Conservation (phyloP, 2,888 invertebrate genomes). For the Antheraea assamensis region DNA sequence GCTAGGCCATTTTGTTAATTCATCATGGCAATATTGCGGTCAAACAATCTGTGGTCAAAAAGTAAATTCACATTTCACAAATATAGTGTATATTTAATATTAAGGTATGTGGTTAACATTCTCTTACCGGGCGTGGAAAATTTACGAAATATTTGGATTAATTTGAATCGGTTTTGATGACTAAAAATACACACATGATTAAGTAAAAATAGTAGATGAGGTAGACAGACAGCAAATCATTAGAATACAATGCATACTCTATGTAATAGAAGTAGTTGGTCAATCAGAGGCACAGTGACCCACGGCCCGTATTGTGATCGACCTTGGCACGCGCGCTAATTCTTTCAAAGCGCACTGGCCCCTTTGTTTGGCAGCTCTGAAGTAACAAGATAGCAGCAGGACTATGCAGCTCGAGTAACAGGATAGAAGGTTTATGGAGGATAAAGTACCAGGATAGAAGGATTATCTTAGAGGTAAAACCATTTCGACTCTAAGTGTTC, state of each 20-base stretch:
- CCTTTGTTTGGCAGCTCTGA: neutral
- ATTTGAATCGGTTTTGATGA: neutral
- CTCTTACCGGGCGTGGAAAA: neutral
- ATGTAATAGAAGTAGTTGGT: slow-evolving; percentile 50
- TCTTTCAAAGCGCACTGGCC: neutral
- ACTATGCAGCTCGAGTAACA: no score
- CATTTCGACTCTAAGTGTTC: no score
- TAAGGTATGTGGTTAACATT: neutral
- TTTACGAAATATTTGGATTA: neutral
- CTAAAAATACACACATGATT: neutral
- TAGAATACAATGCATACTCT: slow-evolving; percentile 29
- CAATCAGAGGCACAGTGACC: slow-evolving; percentile 55
- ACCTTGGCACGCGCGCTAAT: slow-evolving; percentile 43
- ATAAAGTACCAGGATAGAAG: no score
- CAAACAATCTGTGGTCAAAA: no score
- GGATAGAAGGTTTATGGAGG: no score
- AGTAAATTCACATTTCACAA: no score
- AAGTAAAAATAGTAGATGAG: slow-evolving; percentile 2
- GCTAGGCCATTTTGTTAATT: no score
- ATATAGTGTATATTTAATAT: no score
- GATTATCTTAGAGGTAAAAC: no score
- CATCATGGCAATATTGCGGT: neutral
- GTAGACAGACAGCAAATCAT: slow-evolving; percentile 28
- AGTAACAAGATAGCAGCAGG: no score
- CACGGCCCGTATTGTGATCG: slow-evolving; percentile 46